Evolutionary conservation across 92 coral and sea anemone genomes (phyloP), one percentile per base, ranked within the genome.

Genomic region (Umimayanthus kanabou): DNA sequence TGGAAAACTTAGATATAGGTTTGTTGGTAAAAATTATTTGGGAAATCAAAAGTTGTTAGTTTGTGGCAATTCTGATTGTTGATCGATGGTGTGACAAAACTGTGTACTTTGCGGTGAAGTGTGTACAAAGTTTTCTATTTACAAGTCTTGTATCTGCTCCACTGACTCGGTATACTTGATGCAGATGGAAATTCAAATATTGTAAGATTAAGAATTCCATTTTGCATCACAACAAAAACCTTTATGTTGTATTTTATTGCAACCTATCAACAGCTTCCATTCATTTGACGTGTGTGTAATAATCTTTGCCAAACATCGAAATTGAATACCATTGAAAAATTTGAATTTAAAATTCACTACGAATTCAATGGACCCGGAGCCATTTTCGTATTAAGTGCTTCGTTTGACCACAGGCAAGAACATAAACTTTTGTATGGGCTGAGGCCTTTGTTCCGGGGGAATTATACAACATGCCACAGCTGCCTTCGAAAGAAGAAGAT

Each of bases 321-420:
- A 83, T 42, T 83, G 87, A 83, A 83, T 83, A 83, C 77, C 79
- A 45, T 30, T 83, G 87, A 28, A 83, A 83, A 83, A 83, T 83
- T 67, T 83, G 87, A 83, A 83, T 83, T 71, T 83, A 83, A 83
- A 83, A 83, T 83, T 83, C 78, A 69, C 66, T 45, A 16, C 29
- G 33, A 40, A 25, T 66, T 83, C 87, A 83, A 83, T 83, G 74
- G 87, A 83, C 40, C 87, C 39, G 87, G 67, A 45, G 64, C 77
- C 79, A 83, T 71, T 83, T 71, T 45, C 76, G 47, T 83, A 49
- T 71, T 71, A 71, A 70, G 87, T 70, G 78, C 40, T 45, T 69
- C 28, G 43, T 83, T 71, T 83, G 87, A 69, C 67, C 78, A 16
- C 26, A 83, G 78, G 61, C 50, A 3, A 16, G 42, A 28, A 43